Evolutionary conservation across 2,888 invertebrate species (phyloP), one percentile per base, ranked within the genome.

Genomic region (Asteroscopus sphinx): DNA sequence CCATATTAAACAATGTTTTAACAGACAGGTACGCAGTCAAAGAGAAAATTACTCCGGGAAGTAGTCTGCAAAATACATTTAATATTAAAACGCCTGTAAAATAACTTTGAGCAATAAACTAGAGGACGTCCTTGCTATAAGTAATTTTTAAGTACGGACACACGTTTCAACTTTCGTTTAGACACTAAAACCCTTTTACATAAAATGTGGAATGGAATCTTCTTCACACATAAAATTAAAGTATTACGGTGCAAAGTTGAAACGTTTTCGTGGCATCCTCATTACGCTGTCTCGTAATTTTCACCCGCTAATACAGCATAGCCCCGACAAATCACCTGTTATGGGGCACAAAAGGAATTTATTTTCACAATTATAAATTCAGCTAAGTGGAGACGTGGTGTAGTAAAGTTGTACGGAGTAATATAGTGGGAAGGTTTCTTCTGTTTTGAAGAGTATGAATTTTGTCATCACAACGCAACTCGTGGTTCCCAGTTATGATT

Each of bases 211-310:
- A 77, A 77, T 66, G 73, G 72, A 73, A 76, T 79, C 70, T 76
- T 71, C 63, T 60, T 61, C 56, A 63, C 69, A 58, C 76, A 77
- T 77, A 79, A 81, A 82, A 80, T 80, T 77, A 76, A 78, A 78
- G 69, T 76, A 77, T 79, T 76, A 79, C 68, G 55, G 76, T 57
- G 75, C 68, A 72, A 77, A 78, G 73, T 78, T 77, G 68, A 68
- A 71, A 70, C 63, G 68, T 59, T 73, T 65, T 61, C 61, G 67
- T 71, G 62, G 57, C 62, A 68, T 75, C 77, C 80, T 79, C 79
- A 80, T 86, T 85, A 84, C 60, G 59, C 63, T 76, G 79, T 69
- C 85, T 73, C 85, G 81, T 86, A 87, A 85, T 83, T 87, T 85
- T 61, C 65, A 73, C 75, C 58, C 76, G 70, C 78, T 85, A 85